Evolutionary conservation across 2,113 vertebrate species (phyloP).

Genomic region (Lepus europaeus): DNA sequence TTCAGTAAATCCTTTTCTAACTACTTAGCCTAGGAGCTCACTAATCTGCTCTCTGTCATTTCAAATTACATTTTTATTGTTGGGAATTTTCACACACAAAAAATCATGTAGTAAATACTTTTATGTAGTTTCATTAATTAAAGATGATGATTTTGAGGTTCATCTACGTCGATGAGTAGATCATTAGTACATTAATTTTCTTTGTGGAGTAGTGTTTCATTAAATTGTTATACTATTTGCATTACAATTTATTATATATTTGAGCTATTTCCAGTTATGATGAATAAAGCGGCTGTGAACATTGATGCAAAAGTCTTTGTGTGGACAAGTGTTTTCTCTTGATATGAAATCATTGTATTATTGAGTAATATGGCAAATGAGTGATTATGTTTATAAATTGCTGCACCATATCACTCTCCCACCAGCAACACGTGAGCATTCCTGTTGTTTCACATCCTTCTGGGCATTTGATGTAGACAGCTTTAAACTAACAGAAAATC

Average conservation of each 20-base stretch:
- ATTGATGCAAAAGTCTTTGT: background rate
- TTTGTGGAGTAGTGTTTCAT: background rate
- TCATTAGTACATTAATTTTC: conserved; percentile 6
- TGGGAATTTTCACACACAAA: background rate
- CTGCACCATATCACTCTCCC: background rate
- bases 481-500: conserved; percentile 1
- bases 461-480: background rate
- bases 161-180: background rate
- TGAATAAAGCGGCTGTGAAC: background rate
- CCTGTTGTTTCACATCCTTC: background rate
- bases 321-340: conserved; percentile 27
- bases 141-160: conserved; percentile 15
- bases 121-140: background rate
- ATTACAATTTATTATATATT: background rate
- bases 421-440: background rate
- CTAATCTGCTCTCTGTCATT: background rate
- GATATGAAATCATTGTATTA: background rate
- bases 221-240: background rate
- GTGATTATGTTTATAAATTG: background rate
- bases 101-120: background rate
- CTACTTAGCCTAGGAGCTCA: background rate
- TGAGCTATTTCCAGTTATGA: background rate
- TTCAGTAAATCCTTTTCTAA: background rate
- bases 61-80: background rate
- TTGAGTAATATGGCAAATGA: background rate